phyloP scores from a whole-genome alignment of 2,113 vertebrate species.

The Pomatorhinus ruficollis region DNA sequence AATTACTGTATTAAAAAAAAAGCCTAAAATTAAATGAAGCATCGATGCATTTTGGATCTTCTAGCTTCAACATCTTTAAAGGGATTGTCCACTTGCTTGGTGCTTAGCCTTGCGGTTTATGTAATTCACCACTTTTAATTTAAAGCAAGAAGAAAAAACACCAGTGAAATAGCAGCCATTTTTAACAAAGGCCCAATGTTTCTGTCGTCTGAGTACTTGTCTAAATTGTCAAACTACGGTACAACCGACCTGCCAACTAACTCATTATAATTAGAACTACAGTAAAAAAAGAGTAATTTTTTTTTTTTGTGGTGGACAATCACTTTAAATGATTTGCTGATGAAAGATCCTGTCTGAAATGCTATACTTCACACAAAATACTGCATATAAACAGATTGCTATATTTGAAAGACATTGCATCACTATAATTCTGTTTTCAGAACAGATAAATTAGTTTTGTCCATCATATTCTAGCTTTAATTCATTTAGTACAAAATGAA shows the following conservation, averaged over 20 bases:
- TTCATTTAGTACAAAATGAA: conserved; percentile 7
- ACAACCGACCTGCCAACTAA: background rate
- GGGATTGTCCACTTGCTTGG: background rate
- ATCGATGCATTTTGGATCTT: background rate
- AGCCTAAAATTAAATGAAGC: background rate
- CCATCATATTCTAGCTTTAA: background rate
- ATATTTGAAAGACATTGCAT: background rate
- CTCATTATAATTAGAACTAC: background rate
- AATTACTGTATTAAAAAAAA: background rate
- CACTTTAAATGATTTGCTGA: background rate
- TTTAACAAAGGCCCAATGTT: background rate
- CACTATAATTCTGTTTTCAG: conserved; percentile 13
- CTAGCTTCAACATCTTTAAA: background rate
- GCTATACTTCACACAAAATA: background rate
- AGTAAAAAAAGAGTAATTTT: background rate
- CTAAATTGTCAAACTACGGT: background rate
- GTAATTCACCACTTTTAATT: background rate
- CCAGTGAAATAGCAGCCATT: background rate
- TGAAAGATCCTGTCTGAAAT: background rate
- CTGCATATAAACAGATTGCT: background rate
- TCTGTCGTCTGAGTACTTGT: background rate
- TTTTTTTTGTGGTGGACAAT: background rate
- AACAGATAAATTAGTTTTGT: background rate
- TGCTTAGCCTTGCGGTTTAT: background rate
- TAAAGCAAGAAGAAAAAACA: background rate